Evolutionary conservation across 2,113 vertebrate genomes (phyloP).

Genomic region (Microtus montanus): DNA sequence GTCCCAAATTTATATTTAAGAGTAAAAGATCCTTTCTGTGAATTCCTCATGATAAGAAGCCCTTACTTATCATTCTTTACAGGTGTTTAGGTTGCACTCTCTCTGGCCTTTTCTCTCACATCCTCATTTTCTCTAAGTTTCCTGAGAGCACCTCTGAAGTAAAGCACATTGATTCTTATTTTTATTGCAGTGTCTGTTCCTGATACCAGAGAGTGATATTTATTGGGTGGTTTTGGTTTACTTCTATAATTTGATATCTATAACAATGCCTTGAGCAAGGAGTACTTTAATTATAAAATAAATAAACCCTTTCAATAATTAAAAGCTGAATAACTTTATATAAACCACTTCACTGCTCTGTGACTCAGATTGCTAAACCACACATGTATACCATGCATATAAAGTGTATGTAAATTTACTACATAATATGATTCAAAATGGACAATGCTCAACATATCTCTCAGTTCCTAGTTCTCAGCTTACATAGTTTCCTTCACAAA

Average conservation of each 20-base stretch:
- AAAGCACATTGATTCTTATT: background rate
- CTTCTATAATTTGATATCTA: background rate
- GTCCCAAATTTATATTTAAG: background rate
- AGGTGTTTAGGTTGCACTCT: background rate
- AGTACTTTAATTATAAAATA: background rate
- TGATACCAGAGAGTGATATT: background rate
- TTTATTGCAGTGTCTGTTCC: background rate
- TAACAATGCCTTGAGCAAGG: background rate
- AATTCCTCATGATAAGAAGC: background rate
- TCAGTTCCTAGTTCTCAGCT: background rate
- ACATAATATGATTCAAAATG: background rate
- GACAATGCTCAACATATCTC: background rate
- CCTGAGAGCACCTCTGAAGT: background rate
- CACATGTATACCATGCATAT: background rate
- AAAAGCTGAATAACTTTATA: background rate
- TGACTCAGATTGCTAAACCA: background rate
- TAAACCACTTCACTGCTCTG: background rate
- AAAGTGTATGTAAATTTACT: background rate
- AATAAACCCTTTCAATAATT: background rate
- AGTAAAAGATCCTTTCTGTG: background rate
- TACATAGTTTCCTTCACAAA: background rate
- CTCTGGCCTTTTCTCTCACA: background rate
- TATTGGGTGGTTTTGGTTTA: background rate
- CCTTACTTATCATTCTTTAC: background rate
- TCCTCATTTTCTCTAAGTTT: background rate